Percentiles rank a stretch among this genome's conserved stretches.
phyloP scores from a whole-genome alignment of 2,113 vertebrate species.

The Genyomyrus donnyi region DNA sequence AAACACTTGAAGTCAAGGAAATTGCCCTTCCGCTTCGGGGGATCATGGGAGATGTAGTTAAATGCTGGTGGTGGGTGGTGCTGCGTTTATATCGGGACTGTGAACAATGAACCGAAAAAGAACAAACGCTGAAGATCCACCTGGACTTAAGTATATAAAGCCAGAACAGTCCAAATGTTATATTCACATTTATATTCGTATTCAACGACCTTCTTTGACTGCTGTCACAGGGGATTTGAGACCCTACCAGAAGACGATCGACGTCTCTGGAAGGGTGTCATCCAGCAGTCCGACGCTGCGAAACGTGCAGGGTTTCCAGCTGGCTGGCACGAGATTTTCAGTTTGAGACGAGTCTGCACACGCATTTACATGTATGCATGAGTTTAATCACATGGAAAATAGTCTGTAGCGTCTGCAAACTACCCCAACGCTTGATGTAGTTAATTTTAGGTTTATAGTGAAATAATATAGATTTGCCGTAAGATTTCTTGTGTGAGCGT shows the following conservation, averaged over 20 bases:
- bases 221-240: not conserved
- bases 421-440: too few relatives aligned
- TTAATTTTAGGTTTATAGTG: too few relatives aligned
- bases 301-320: not conserved
- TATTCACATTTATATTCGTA: not conserved
- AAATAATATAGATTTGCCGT: too few relatives aligned
- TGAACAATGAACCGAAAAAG: not conserved
- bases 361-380: too few relatives aligned
- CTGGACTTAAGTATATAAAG: not conserved
- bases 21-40: not conserved
- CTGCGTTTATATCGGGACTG: not conserved
- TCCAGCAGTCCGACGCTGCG: not conserved
- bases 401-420: too few relatives aligned
- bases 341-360: too few relatives aligned
- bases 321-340: too few relatives aligned
- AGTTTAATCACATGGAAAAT: too few relatives aligned
- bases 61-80: not conserved
- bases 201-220: not conserved
- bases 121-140: not conserved
- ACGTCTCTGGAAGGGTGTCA: not conserved
- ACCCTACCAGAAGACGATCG: not conserved
- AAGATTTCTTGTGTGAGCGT: too few relatives aligned
- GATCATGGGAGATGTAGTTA: slow-evolving; percentile 19
- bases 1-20: slow-evolving; percentile 3
- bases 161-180: not conserved